Evolutionary conservation across 1,140 invertebrate species (phyloP).

Genomic region (Latrodectus geometricus): DNA sequence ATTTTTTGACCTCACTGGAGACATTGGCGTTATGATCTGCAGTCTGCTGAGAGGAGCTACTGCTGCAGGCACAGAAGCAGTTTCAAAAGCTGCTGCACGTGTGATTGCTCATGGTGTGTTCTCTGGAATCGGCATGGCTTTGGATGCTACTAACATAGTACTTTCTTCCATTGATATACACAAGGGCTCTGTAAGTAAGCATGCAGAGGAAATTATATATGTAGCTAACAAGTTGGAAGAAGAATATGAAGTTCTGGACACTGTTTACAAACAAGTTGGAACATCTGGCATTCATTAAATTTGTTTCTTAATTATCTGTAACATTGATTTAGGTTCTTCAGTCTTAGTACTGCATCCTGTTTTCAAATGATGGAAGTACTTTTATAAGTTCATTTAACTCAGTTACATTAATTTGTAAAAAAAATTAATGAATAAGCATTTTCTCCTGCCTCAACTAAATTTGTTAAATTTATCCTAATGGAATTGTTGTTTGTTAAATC

Average conservation of each 20-base stretch:
- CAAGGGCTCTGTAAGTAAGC: background rate
- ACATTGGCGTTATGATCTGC: background rate
- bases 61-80: background rate
- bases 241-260: background rate
- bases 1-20: background rate
- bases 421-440: too few relatives aligned
- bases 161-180: background rate
- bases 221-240: background rate
- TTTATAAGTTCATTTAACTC: too few relatives aligned
- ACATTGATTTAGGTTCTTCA: too few relatives aligned
- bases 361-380: too few relatives aligned
- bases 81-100: background rate
- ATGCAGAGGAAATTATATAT: background rate
- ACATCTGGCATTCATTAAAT: too few relatives aligned
- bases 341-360: too few relatives aligned
- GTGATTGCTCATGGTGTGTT: background rate
- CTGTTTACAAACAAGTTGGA: background rate
- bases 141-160: background rate
- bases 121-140: background rate
- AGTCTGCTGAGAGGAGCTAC: background rate
- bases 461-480: too few relatives aligned
- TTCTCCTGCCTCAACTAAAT: too few relatives aligned
- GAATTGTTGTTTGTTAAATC: too few relatives aligned
- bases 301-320: too few relatives aligned
- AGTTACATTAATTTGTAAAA: too few relatives aligned